phyloP scores from a whole-genome alignment of 2,888 invertebrate genomes.

The Dasypogon diadema region DNA sequence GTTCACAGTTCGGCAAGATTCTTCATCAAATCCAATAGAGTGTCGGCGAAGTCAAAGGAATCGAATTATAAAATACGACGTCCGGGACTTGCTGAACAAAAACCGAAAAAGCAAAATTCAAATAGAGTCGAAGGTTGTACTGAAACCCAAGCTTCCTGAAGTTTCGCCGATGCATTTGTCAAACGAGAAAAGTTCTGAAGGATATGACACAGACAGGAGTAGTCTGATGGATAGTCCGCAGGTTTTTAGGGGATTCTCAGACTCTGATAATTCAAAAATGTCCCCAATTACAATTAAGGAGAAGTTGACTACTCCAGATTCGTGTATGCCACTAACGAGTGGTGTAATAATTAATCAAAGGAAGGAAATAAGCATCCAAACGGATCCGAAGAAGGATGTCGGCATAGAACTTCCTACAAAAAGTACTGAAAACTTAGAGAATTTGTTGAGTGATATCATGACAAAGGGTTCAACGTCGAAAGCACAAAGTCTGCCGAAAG shows the following conservation, averaged over 20 bases:
- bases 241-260: constrained; percentile 52
- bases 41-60: constrained; percentile 66
- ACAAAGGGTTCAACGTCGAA: no score
- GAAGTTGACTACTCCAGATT: background rate
- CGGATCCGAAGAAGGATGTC: background rate
- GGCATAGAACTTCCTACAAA: constrained; percentile 2
- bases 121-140: constrained; percentile 65
- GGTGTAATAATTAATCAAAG: background rate
- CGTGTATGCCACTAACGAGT: background rate
- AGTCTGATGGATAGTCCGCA: constrained; percentile 44
- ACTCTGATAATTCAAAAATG: constrained; percentile 39
- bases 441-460: background rate
- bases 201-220: constrained; percentile 42
- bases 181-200: constrained; percentile 1
- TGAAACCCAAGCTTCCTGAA: background rate
- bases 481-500: no score
- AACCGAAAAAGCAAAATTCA: constrained; percentile 65
- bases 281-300: constrained; percentile 26
- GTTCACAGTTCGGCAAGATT: background rate
- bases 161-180: background rate
- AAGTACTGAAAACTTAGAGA: background rate
- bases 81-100: constrained; percentile 65
- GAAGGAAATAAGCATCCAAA: constrained; percentile 30
- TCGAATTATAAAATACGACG: constrained; percentile 67
- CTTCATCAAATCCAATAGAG: constrained; percentile 54